These are phyloP conservation scores for Mus musculus DNA, from an alignment of 2,113 vertebrate species.

Conservation along the genomic window DNA sequence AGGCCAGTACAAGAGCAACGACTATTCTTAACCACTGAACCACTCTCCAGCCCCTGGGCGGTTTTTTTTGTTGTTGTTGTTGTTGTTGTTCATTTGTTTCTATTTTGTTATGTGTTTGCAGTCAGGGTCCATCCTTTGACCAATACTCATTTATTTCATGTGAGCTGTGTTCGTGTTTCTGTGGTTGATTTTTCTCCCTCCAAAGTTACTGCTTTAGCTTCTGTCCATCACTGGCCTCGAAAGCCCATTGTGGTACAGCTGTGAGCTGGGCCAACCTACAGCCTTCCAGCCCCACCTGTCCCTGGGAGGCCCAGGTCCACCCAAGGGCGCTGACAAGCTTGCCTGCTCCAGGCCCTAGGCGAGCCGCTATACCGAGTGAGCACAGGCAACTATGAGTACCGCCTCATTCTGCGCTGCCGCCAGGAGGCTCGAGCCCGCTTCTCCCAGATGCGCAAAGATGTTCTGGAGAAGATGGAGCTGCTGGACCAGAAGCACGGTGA, in stretches of 20 bases:
- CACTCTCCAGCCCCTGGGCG: background rate
- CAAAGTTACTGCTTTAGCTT: background rate
- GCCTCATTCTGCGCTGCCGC: slow-evolving; percentile 95
- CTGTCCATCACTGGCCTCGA: rapidly evolving
- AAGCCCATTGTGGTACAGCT: background rate
- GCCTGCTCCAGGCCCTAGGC: slow-evolving; percentile 91
- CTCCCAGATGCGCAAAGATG: slow-evolving; percentile 98
- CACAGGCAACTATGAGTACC: slow-evolving; percentile 98
- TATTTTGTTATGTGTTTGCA: background rate
- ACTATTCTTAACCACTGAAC: background rate
- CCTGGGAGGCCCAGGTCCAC: background rate
- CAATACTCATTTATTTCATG: background rate
- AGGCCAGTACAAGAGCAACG: background rate
- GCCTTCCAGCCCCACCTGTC: background rate
- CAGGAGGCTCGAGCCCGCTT: slow-evolving; percentile 97
- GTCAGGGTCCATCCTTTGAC: background rate
- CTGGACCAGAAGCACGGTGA: slow-evolving; percentile 99
- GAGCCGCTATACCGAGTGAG: slow-evolving; percentile 97
- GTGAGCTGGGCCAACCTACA: background rate
- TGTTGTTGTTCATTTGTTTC: no score
- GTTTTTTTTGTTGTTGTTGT: no score
- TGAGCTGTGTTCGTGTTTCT: background rate
- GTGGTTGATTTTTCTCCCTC: background rate
- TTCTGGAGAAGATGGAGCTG: slow-evolving; percentile 98
- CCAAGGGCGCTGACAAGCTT: background rate